Percentiles rank a stretch among this genome's conserved stretches.
phyloP scores from a whole-genome alignment of 2,113 vertebrate genomes.

The Ibidorhyncha struthersii region DNA sequence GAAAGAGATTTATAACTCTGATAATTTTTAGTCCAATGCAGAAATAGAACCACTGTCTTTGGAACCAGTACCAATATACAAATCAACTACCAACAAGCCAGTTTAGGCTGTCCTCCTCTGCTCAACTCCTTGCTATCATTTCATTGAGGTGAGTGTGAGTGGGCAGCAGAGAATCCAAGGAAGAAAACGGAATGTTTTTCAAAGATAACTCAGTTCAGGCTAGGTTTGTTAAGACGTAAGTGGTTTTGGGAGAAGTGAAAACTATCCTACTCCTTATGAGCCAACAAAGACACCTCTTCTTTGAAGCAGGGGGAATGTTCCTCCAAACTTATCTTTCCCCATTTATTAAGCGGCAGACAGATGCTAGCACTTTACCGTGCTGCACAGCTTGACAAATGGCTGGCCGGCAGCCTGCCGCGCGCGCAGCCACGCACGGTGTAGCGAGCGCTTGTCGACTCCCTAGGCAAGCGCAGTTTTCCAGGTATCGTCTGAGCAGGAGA shows the following conservation, averaged over 20 bases:
- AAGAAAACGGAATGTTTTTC: background rate
- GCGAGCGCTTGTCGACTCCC: background rate
- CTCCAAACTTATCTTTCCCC: slow-evolving; percentile 42
- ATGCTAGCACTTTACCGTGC: background rate
- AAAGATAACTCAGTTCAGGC: background rate
- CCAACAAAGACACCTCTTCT: slow-evolving; percentile 25
- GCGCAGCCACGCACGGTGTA: background rate
- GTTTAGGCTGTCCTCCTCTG: background rate
- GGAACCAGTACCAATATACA: background rate
- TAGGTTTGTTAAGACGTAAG: background rate
- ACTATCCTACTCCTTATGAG: background rate
- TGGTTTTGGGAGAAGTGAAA: slow-evolving; percentile 6
- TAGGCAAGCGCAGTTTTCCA: background rate
- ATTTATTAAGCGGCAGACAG: slow-evolving; percentile 55
- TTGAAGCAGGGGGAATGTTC: slow-evolving; percentile 7
- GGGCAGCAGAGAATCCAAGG: background rate
- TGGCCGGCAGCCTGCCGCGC: slow-evolving; percentile 9
- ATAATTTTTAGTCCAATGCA: background rate
- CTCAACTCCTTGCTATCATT: background rate
- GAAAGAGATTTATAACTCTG: background rate
- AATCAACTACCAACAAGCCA: background rate
- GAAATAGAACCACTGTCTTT: background rate
- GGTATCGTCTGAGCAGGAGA: background rate
- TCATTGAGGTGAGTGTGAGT: background rate
- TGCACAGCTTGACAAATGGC: background rate